Conservation (phyloP, 2,113 vertebrate species). For the Mormyrus lacerda region DNA sequence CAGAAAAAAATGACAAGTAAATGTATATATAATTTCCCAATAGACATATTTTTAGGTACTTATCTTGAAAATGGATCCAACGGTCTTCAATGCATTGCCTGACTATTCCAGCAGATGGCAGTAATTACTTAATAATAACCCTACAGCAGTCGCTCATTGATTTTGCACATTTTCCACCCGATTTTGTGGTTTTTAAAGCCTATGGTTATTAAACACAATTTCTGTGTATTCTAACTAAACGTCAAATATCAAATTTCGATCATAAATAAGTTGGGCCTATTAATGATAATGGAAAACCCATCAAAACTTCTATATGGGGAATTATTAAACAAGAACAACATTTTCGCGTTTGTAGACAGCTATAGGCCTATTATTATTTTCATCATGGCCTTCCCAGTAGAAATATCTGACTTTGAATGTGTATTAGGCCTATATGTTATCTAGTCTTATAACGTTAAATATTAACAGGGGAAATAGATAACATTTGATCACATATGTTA, state of each 20-base stretch:
- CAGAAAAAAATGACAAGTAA: neutral
- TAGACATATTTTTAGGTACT: neutral
- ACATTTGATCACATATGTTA: neutral
- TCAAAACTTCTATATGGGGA: neutral
- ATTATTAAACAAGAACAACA: neutral
- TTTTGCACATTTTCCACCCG: neutral
- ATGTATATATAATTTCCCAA: neutral
- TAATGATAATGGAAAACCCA: neutral
- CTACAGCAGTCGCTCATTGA: neutral
- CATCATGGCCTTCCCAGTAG: neutral
- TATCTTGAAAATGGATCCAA: neutral
- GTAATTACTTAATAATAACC: conserved; percentile 14
- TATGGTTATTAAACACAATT: neutral
- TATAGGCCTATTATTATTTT: neutral
- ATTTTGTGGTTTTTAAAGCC: neutral
- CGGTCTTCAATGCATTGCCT: neutral
- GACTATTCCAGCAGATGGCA: conserved; percentile 26
- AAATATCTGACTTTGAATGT: neutral
- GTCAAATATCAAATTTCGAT: neutral
- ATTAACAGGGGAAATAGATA: neutral
- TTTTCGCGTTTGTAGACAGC: neutral
- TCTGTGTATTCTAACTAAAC: neutral
- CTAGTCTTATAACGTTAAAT: neutral
- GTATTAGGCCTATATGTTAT: neutral
- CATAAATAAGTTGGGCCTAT: neutral